Conservation (phyloP, 2,888 invertebrate species). For the Diaprepes abbreviatus region DNA sequence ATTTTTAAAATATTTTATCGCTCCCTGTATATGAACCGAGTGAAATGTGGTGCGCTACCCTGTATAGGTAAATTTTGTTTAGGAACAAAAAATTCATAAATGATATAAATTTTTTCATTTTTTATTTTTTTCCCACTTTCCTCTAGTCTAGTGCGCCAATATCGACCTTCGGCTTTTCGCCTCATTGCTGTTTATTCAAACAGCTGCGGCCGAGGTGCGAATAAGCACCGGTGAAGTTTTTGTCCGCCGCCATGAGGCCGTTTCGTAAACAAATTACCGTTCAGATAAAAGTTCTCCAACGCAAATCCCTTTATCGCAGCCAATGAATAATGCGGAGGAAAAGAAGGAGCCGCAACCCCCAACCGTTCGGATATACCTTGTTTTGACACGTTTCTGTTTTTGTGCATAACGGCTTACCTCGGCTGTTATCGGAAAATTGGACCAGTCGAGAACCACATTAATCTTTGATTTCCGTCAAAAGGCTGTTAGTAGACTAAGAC, state of each 20-base stretch:
- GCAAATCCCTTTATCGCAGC: slow-evolving; percentile 67
- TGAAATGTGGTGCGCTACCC: no score
- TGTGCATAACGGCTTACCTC: slow-evolving; percentile 34
- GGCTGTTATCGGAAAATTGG: slow-evolving; percentile 32
- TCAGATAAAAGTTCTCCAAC: slow-evolving; percentile 67
- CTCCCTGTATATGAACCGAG: no score
- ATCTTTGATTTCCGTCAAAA: slow-evolving; percentile 44
- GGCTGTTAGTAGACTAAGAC: slow-evolving; percentile 37
- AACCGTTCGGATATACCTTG: slow-evolving; percentile 37
- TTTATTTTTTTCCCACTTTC: neutral
- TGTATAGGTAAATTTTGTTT: no score
- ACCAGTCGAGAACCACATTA: slow-evolving; percentile 35
- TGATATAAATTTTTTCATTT: neutral
- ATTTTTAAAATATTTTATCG: no score
- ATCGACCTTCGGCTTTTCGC: slow-evolving; percentile 56
- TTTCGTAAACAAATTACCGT: slow-evolving; percentile 68
- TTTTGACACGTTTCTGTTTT: slow-evolving; percentile 41
- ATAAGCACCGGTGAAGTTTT: slow-evolving; percentile 65
- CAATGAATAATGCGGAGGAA: slow-evolving; percentile 65
- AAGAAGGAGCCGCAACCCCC: slow-evolving; percentile 31
- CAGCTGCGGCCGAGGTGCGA: slow-evolving; percentile 53
- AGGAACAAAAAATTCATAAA: no score
- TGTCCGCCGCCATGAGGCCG: slow-evolving; percentile 61
- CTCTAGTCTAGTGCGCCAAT: slow-evolving; percentile 57
- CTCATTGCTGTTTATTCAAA: slow-evolving; percentile 66